Base-by-base conservation (phyloP, 2,888 invertebrate species). In the Cataglyphis albicans region DNA sequence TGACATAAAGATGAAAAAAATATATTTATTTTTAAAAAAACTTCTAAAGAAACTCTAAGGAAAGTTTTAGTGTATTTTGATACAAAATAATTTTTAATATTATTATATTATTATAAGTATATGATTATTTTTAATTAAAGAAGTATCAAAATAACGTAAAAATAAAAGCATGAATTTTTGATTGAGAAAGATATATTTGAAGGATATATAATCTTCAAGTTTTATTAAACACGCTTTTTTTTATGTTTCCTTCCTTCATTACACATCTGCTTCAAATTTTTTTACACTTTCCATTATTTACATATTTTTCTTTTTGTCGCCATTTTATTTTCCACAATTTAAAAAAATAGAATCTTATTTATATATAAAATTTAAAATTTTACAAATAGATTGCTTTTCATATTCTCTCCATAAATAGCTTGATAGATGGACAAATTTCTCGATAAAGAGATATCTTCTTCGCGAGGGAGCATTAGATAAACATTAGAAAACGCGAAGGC, bases 351-450 rank as follows among this genome's bases (percentile, higher is more conserved):
- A 0, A 55, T 9, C 35, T 38, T 72, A 21, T 57, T 29, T 38
- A 25, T 32, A 57, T 18, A 72, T 5, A 32, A 32, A 32, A 32
- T 5, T 32, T 59, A 12, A 57, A 72, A 57, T 18, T 38, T n/a
- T 29, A 29, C 29, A 38, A n/a, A 59, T 29, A n/a, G 38, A 57
- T 9, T 12, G 6, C 41, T 73, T 61, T n/a, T n/a, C 3, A 72
- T 57, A 72, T 73, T 61, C 61, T 61, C 61, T n/a, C 29, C 18
- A 57, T 25, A 12, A 9, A 21, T 12, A 57, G n/a, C 10, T 57
- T 21, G 21, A 21, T 21, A 21, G 55, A 57, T 21, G 21, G 1
- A 21, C 21, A 55, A 55, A 21, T 21, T n/a, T 55, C n/a, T 38
- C 18, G 12, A 59, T 59, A n/a, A 57, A 12, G 18, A 57, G 12